Percentiles rank a stretch among this genome's conserved stretches.
Conservation (phyloP, 2,888 invertebrate species). For the Drosophila acutilabella region DNA sequence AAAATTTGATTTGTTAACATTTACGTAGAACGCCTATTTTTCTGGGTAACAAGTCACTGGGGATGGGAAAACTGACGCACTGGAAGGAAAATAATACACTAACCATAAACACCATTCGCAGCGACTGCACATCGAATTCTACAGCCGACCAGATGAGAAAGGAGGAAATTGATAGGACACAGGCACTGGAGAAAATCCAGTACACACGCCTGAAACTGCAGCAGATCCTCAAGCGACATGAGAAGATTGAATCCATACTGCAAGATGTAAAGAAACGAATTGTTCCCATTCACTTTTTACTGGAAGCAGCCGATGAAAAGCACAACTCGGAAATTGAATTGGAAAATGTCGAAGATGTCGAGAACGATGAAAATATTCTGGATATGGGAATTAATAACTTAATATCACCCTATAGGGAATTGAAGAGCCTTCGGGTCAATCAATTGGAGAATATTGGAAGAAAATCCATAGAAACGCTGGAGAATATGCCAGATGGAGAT, state of each 20-base stretch:
- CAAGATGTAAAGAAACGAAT: conserved; percentile 8
- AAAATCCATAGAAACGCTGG: not conserved
- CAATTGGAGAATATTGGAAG: not conserved
- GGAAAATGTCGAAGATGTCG: not conserved
- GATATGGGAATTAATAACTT: not conserved
- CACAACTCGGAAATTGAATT: not conserved
- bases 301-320: conserved; percentile 6
- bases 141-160: not conserved
- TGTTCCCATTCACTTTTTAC: conserved; percentile 7
- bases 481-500: not conserved
- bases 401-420: conserved; percentile 3
- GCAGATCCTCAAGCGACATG: conserved; percentile 12
- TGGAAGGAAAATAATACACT: conserved; percentile 1
- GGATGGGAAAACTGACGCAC: conserved; percentile 9
- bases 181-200: not conserved
- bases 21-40: conserved; percentile 1
- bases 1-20: conserved; percentile 18
- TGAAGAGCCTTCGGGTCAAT: conserved; percentile 1
- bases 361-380: too few relatives aligned
- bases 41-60: conserved; percentile 9
- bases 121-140: conserved; percentile 4
- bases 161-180: not conserved
- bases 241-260: conserved; percentile 18
- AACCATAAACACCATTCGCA: not conserved
- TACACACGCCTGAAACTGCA: conserved; percentile 14